Evolutionary conservation across 2,888 invertebrate genomes (phyloP), one percentile per base, ranked within the genome.

Genomic region (Celastrina argiolus): DNA sequence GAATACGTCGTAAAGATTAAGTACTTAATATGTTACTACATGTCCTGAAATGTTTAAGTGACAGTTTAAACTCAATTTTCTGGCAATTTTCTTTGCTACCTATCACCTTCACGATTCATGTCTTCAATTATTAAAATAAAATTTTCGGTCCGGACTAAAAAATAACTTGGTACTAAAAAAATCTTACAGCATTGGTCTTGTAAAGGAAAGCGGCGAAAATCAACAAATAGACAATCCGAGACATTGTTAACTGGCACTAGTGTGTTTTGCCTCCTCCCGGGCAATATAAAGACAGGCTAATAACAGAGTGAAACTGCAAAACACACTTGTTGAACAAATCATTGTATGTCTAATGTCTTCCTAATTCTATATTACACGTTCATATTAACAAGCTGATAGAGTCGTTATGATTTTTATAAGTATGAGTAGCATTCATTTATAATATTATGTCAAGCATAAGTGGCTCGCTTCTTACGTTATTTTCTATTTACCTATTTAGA

Each of bases 151-250:
- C n/a, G n/a, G n/a, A n/a, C n/a, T n/a, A n/a, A n/a, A n/a, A n/a
- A n/a, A n/a, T n/a, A n/a, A n/a, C n/a, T n/a, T n/a, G n/a, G 31
- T 31, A 10, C 1, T 12, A 45, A 51, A 58, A 7, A 16, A 68
- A 74, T 85, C 87, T 87, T 78, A 88, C 88, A 45, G 81, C 80
- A 69, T 83, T 70, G 66, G 72, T 70, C 34, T 74, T 76, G 70
- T 71, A 72, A 66, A 81, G 63, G 22, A 77, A 66, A 66, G 76
- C 66, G 56, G 80, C 67, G 41, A 83, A 69, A 63, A 82, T 69
- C 31, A 80, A 70, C 72, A 72, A 76, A 68, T 80, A 72, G 63
- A 71, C 68, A 56, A 67, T 79, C 63, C 63, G 68, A 67, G 74
- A 74, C 81, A 83, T 81, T 56, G 36, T 69, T 26, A 59, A 65